Evolutionary conservation across 2,888 invertebrate species (phyloP).

Genomic region (Chrysopilus asiliformis): DNA sequence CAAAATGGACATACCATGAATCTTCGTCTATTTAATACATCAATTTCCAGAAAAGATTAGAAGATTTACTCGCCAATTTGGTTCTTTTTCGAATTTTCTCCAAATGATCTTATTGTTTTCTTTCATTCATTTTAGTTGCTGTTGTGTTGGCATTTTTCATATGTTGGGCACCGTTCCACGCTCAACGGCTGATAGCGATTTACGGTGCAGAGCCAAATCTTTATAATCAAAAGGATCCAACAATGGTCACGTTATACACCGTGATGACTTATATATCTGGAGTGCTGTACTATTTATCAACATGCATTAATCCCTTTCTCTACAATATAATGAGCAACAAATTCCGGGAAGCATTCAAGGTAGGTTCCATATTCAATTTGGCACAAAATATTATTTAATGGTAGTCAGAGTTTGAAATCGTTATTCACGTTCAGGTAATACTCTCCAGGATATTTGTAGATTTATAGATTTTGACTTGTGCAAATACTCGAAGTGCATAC

Average conservation of each 20-base stretch:
- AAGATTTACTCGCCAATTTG: too few relatives aligned
- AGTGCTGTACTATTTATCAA: constrained; percentile 80
- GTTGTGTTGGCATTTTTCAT: constrained; percentile 83
- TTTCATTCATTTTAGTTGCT: constrained; percentile 51
- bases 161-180: constrained; percentile 90
- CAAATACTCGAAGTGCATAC: too few relatives aligned
- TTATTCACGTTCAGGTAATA: too few relatives aligned
- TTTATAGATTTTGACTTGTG: too few relatives aligned
- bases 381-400: too few relatives aligned
- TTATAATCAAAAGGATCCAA: constrained; percentile 8
- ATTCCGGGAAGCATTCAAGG: constrained; percentile 86
- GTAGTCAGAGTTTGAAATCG: too few relatives aligned
- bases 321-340: constrained; percentile 93
- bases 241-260: constrained; percentile 22
- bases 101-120: too few relatives aligned
- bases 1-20: too few relatives aligned
- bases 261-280: constrained; percentile 61
- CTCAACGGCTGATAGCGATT: constrained; percentile 66
- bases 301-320: constrained; percentile 83
- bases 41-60: too few relatives aligned
- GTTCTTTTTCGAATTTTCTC: too few relatives aligned
- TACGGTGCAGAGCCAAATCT: constrained; percentile 27
- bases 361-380: constrained; percentile 36
- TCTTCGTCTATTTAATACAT: too few relatives aligned
- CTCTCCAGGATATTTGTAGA: too few relatives aligned